Base-by-base conservation (phyloP, 1,140 invertebrate species). In the Monomorium pharaonis region DNA sequence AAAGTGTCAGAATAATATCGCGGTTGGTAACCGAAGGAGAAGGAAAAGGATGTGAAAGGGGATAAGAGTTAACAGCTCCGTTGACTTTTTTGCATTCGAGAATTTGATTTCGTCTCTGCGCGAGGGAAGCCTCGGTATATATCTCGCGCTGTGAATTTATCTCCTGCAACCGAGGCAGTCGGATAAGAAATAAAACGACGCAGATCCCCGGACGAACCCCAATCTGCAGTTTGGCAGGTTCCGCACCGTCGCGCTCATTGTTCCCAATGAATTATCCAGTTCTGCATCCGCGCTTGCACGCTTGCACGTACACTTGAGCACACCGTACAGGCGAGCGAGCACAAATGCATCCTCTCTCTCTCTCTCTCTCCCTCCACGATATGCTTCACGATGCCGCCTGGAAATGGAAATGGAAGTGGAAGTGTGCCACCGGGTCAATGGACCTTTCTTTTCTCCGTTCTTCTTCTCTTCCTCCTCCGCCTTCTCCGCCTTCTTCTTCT, bases 351-450 rank as follows among this genome's bases (percentile, higher is more conserved):
- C 18, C 49, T 58, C 58, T 12, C 65, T 27, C 42, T n/a, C 42
- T 74, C n/a, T n/a, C 49, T 58, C 58, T 12, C 65, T 27, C 42
- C n/a, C 42, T 74, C n/a, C 62, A 47, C 63, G 60, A 85, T 85
- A 62, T 72, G 47, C 42, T 58, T 65, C 33, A 69, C 88, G 85
- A 30, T 51, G 72, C 49, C 30, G 21, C 12, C 72, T 75, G 67
- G 47, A 84, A 85, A 84, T 87, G 88, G 77, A 90, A 90, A 90
- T 90, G 86, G 88, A 87, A 92, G 88, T 88, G 86, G 54, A 92
- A 92, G 92, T 92, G 62, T 92, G 91, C 87, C 90, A 92, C 60
- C 86, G 67, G 91, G 86, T 91, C 91, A 86, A 89, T 87, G 91
- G 89, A 90, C 88, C 89, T 90, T 81, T 74, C 78, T 89, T 90